These are phyloP conservation scores for Crocallis elinguaria DNA, from an alignment of 2,888 invertebrate genomes.

Conservation along the genomic window DNA sequence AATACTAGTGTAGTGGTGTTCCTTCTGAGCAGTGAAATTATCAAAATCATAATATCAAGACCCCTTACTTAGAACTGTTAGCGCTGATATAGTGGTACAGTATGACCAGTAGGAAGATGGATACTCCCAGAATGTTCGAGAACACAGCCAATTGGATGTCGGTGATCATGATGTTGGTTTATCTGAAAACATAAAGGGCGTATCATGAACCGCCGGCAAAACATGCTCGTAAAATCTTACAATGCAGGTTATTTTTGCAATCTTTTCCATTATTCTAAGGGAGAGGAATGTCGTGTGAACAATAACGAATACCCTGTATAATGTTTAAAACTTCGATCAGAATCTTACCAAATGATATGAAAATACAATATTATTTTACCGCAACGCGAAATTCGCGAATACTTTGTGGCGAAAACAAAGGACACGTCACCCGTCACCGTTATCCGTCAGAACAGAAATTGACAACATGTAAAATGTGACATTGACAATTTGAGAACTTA, in stretches of 20 bases:
- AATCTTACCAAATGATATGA: too few relatives aligned
- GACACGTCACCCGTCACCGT: conserved; percentile 13
- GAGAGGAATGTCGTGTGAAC: too few relatives aligned
- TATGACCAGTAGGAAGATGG: conserved; percentile 96
- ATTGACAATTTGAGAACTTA: too few relatives aligned
- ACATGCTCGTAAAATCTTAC: not conserved
- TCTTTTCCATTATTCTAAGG: too few relatives aligned
- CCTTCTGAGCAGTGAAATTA: too few relatives aligned
- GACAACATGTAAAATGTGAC: too few relatives aligned
- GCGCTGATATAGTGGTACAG: conserved; percentile 98
- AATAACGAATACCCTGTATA: too few relatives aligned
- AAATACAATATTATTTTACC: too few relatives aligned
- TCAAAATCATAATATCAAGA: conserved; percentile 14
- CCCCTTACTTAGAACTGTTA: conserved; percentile 87
- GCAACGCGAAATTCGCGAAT: not conserved
- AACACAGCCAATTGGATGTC: conserved; percentile 98
- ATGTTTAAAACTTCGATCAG: too few relatives aligned
- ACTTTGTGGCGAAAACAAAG: not conserved
- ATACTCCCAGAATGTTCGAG: conserved; percentile 97
- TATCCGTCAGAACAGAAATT: not conserved
- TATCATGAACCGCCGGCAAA: not conserved
- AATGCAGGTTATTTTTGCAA: too few relatives aligned
- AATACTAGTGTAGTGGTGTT: too few relatives aligned
- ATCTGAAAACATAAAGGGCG: conserved; percentile 6
- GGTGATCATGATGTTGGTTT: conserved; percentile 90